phyloP scores from a whole-genome alignment of 1,140 invertebrate genomes.

The Papilio aristodemus region DNA sequence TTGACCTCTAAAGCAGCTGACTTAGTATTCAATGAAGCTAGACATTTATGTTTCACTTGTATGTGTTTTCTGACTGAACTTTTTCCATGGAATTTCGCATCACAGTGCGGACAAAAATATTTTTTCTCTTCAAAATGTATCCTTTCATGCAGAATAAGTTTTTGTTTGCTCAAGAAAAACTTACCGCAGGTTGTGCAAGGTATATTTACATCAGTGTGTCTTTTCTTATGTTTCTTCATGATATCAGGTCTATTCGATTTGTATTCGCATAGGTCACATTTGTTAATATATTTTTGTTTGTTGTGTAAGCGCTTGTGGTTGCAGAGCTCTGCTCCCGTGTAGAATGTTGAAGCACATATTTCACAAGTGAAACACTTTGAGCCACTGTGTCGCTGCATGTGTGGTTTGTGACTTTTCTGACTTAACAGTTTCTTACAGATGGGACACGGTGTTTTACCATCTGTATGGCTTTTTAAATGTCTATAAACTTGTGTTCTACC shows the following conservation, averaged over 20 bases:
- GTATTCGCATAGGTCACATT: slow-evolving; percentile 62
- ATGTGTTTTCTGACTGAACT: slow-evolving; percentile 47
- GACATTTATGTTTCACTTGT: slow-evolving; percentile 41
- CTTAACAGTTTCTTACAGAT: slow-evolving; percentile 56
- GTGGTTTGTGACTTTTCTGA: slow-evolving; percentile 41
- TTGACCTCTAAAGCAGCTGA: slow-evolving; percentile 38
- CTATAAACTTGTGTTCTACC: slow-evolving; percentile 52
- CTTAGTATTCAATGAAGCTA: slow-evolving; percentile 25
- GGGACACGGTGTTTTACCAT: slow-evolving; percentile 46
- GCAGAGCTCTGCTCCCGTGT: slow-evolving; percentile 54
- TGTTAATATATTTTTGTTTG: slow-evolving; percentile 43
- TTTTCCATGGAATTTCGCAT: slow-evolving; percentile 41
- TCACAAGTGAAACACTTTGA: slow-evolving; percentile 61
- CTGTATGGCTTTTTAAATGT: slow-evolving; percentile 54
- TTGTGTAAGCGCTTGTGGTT: slow-evolving; percentile 62
- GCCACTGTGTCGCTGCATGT: slow-evolving; percentile 60
- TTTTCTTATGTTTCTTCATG: slow-evolving; percentile 49
- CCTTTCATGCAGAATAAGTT: slow-evolving; percentile 49
- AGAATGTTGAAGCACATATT: slow-evolving; percentile 57
- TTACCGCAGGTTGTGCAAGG: slow-evolving; percentile 57
- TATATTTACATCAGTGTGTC: slow-evolving; percentile 54
- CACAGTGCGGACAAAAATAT: slow-evolving; percentile 48
- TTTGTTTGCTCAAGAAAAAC: slow-evolving; percentile 48
- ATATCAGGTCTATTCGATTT: slow-evolving; percentile 37
- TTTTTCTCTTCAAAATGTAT: slow-evolving; percentile 54